phyloP scores from a whole-genome alignment of 2,797 vertebrate genomes.

The Sebastes goodei region DNA sequence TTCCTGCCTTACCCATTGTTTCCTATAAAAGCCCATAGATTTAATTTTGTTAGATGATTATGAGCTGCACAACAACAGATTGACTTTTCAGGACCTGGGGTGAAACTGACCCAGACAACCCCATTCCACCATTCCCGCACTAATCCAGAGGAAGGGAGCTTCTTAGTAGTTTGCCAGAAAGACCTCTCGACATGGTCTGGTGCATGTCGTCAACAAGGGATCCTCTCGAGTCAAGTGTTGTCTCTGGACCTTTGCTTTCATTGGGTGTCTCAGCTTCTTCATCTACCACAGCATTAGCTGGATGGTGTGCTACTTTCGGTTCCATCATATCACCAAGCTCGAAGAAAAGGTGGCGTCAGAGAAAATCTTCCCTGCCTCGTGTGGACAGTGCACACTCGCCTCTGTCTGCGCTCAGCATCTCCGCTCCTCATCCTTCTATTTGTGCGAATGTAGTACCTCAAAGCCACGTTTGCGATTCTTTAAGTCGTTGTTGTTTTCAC shows the following conservation, averaged over 20 bases:
- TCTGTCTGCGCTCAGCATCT: neutral
- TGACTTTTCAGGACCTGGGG: neutral
- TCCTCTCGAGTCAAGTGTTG: constrained; percentile 8
- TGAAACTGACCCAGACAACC: constrained; percentile 17
- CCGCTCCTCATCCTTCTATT: too few relatives aligned
- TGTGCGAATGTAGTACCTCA: neutral
- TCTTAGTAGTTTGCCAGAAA: constrained; percentile 23
- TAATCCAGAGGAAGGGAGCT: constrained; percentile 2
- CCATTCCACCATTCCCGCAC: neutral
- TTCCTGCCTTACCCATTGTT: constrained; percentile 18
- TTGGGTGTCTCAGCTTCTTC: constrained; percentile 23
- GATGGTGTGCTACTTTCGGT: constrained; percentile 35
- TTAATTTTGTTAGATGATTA: constrained; percentile 31
- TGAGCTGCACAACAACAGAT: constrained; percentile 26
- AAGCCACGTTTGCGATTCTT: too few relatives aligned
- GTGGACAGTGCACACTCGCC: neutral
- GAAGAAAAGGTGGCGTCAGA: constrained; percentile 23
- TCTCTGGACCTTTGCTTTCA: constrained; percentile 44
- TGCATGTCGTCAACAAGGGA: constrained; percentile 18
- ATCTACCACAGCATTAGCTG: constrained; percentile 6
- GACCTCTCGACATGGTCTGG: constrained; percentile 37
- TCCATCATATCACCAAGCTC: constrained; percentile 38
- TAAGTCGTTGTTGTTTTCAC: too few relatives aligned
- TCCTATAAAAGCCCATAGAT: constrained; percentile 31
- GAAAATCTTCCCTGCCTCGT: constrained; percentile 31